Evolutionary conservation across 1,140 invertebrate species (phyloP).

Genomic region (Zaprionus lachaisei): DNA sequence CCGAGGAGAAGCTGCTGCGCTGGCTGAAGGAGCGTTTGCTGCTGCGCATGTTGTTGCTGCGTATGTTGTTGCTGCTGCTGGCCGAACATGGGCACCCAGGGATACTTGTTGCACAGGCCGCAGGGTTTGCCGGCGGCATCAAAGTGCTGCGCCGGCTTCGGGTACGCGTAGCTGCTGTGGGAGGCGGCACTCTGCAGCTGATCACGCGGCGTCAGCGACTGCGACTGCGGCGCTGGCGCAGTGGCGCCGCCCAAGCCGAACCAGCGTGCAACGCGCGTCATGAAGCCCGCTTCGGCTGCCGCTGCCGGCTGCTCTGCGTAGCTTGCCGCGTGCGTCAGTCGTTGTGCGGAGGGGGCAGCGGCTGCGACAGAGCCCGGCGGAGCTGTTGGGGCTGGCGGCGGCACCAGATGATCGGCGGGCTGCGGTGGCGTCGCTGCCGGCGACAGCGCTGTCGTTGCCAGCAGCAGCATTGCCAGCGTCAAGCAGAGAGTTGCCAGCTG

Average conservation of each 20-base stretch:
- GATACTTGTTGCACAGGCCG: slow-evolving; percentile 90
- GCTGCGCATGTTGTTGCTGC: slow-evolving; percentile 57
- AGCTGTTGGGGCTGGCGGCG: slow-evolving; percentile 56
- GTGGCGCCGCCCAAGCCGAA: slow-evolving; percentile 74
- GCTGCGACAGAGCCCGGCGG: not conserved
- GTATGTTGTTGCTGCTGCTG: slow-evolving; percentile 48
- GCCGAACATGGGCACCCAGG: slow-evolving; percentile 90
- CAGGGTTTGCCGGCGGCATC: slow-evolving; percentile 85
- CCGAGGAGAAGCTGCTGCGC: slow-evolving; percentile 30
- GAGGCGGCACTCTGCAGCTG: slow-evolving; percentile 55
- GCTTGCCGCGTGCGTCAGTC: slow-evolving; percentile 50
- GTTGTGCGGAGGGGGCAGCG: slow-evolving; percentile 46
- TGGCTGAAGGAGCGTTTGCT: slow-evolving; percentile 48
- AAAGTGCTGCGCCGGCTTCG: slow-evolving; percentile 65
- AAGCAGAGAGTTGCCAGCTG: slow-evolving; percentile 28
- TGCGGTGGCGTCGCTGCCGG: slow-evolving; percentile 56
- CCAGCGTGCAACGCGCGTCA: slow-evolving; percentile 79
- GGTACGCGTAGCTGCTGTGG: slow-evolving; percentile 68
- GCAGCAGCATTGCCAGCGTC: slow-evolving; percentile 38
- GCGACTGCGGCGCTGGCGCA: slow-evolving; percentile 2
- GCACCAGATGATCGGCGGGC: slow-evolving; percentile 74
- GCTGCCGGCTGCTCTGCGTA: slow-evolving; percentile 21
- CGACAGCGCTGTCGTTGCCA: slow-evolving; percentile 1
- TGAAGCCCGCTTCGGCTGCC: slow-evolving; percentile 57
- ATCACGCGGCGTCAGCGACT: slow-evolving; percentile 40